Base-by-base conservation (phyloP, 2,113 vertebrate species). In the Chloroceryle aenea region DNA sequence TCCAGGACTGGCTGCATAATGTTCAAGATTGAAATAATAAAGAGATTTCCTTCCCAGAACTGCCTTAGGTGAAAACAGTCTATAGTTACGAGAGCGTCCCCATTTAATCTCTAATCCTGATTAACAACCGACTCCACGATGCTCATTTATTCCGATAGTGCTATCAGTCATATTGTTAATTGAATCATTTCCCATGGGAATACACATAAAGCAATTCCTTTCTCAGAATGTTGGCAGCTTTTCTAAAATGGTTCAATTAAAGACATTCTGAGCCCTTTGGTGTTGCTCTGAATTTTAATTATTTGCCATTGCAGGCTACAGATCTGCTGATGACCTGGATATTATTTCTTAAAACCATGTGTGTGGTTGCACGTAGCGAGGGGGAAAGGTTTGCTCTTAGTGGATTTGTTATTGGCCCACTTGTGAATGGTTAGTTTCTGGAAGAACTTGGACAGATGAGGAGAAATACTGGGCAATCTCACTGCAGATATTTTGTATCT, bases 241-340 rank as follows among this genome's bases (percentile, higher is more conserved):
- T 86, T 80, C 56, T 53, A 34, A 80, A 71, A 50, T 50, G 14
- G 50, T 93, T 94, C 78, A 64, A 5, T 91, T 93, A 87, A 95
- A 89, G 40, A 85, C 10, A 0, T 92, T 73, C 59, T 92, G 71
- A 52, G 42, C n/a, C 27, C 47, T 83, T 63, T 86, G 53, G 73
- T 80, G 56, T 48, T 90, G 63, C 79, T 59, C 59, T 86, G 63
- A 66, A 77, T 93, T 90, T 76, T 85, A 93, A 75, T 88, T 97
- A 73, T 93, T 88, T 93, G 73, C 63, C 26, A 32, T 50, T 89
- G 30, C 58, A 45, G 58, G 56, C 36, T 68, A 52, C 27, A 73
- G 13, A 7, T 72, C 87, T 85, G 89, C 92, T 26, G 36, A 59
- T 87, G 62, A 89, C 43, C 38, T 85, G n/a, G 66, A 84, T 32